Conservation (phyloP, 2,113 vertebrate genomes). For the Mormyrus lacerda region DNA sequence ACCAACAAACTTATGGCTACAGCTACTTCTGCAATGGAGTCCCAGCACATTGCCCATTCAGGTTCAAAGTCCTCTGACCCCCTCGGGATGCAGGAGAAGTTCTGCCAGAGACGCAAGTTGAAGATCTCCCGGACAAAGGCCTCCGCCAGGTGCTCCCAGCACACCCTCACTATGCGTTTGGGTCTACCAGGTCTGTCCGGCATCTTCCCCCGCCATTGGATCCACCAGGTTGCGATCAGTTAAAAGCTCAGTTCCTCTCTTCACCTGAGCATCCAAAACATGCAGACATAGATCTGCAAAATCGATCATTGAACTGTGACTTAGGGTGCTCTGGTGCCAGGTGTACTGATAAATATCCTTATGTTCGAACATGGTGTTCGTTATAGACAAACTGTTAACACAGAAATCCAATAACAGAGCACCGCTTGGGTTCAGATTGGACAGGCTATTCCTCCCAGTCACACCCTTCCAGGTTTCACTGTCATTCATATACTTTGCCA, state of each 20-base stretch:
- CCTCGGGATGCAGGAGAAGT: neutral
- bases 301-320: neutral
- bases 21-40: neutral
- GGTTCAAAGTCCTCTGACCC: neutral
- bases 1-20: neutral
- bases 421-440: neutral
- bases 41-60: neutral
- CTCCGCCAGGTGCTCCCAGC: neutral
- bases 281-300: neutral
- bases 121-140: neutral
- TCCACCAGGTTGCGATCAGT: neutral
- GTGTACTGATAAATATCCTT: neutral
- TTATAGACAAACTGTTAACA: neutral
- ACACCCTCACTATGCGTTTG: neutral
- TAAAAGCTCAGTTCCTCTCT: neutral
- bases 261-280: neutral
- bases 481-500: neutral
- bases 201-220: neutral
- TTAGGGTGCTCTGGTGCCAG: neutral
- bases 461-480: neutral
- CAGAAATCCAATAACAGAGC: neutral
- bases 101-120: neutral
- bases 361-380: neutral
- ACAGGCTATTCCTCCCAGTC: neutral
- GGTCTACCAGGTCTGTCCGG: neutral